phyloP scores from a whole-genome alignment of 2,888 invertebrate species.

The Dasypogon diadema region DNA sequence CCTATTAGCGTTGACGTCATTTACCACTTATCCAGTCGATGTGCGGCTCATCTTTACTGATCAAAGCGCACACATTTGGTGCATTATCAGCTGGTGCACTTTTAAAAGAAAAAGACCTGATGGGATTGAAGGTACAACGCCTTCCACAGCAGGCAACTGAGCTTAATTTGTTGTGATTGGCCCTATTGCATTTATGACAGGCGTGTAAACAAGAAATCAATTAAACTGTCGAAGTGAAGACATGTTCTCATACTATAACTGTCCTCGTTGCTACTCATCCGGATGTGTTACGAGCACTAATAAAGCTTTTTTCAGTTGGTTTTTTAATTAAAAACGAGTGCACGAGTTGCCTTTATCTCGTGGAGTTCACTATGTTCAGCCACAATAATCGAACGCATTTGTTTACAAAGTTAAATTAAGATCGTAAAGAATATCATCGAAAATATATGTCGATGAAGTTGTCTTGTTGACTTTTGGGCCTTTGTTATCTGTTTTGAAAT shows the following conservation, averaged over 20 bases:
- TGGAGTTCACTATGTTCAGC: neutral
- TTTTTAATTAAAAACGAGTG: neutral
- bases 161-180: neutral
- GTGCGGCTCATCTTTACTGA: neutral
- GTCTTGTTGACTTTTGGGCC: neutral
- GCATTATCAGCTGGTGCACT: no score
- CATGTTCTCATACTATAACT: neutral
- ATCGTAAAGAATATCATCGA: neutral
- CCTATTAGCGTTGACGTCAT: neutral
- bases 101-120: no score
- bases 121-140: no score
- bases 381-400: neutral
- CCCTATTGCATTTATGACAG: neutral
- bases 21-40: neutral
- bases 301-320: neutral
- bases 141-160: neutral
- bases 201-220: slow-evolving; percentile 24
- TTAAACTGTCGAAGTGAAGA: slow-evolving; percentile 18
- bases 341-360: neutral
- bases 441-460: neutral
- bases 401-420: neutral
- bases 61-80: neutral
- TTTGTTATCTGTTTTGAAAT: neutral
- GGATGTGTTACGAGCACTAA: neutral
- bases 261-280: neutral